Base-by-base conservation (phyloP, 2,797 vertebrate genomes). In the Sandelia bainsii region DNA sequence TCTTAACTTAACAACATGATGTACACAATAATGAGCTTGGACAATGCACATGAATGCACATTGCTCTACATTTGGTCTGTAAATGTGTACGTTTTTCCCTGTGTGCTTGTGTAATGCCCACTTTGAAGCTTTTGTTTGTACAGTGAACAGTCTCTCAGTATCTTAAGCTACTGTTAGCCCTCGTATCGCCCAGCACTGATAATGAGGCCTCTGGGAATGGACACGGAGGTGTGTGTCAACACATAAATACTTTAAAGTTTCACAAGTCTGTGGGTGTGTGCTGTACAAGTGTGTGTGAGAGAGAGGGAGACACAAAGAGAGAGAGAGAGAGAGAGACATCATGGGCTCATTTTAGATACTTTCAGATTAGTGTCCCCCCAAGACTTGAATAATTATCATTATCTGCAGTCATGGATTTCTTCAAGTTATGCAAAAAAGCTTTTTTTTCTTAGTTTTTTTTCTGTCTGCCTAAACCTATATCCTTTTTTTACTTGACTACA, bases 171-270 rank as follows among this genome's bases (percentile, higher is more conserved):
- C 72, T 81, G 59, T 80, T 79, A 87, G 87, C 74, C 58, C 62
- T 78, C 48, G 62, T 84, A 75, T 84, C 72, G 56, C 78, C 83
- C 80, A 81, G 77, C 82, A 66, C 86, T 83, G 84, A 87, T 93
- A 94, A 93, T 92, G 90, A 93, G 92, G 85, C 93, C 91, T 86
- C 83, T 89, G 91, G 91, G 92, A 92, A 89, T 78, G 69, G 80
- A 88, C 67, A 68, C 39, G 48, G 62, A 82, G 79, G 86, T 90
- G 84, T 90, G 85, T 85, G 78, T 91, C 82, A 81, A 79, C 80
- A 73, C 74, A 76, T 56, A 76, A 65, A 77, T 62, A 62, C 81
- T 87, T 87, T 79, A 82, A 89, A 86, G 75, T 81, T 61, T 56
- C 65, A 78, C 37, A 62, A 62, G 57, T 66, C 34, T 77, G 46